These are phyloP conservation scores for Barypeithes pellucidus DNA, from an alignment of 2,888 invertebrate genomes.

Conservation along the genomic window DNA sequence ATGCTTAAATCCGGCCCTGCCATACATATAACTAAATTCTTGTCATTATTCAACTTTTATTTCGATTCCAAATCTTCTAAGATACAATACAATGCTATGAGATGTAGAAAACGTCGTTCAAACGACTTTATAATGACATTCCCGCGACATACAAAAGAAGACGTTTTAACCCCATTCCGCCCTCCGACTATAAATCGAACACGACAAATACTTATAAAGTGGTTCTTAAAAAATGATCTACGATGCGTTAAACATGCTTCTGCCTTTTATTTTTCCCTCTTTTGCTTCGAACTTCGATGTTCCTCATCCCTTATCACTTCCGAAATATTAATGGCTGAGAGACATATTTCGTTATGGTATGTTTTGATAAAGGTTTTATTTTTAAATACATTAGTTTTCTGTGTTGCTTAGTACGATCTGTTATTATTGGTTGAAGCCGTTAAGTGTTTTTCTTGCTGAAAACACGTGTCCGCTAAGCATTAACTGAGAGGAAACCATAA, in stretches of 20 bases:
- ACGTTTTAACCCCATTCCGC: slow-evolving; percentile 35
- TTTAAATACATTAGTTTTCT: slow-evolving; percentile 12
- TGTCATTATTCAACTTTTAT: background rate
- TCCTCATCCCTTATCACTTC: slow-evolving; percentile 31
- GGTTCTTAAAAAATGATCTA: slow-evolving; percentile 45
- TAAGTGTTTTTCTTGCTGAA: too few relatives aligned
- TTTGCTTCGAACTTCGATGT: slow-evolving; percentile 21
- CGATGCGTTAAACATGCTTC: slow-evolving; percentile 39
- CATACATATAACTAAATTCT: too few relatives aligned
- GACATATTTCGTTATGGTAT: slow-evolving; percentile 17
- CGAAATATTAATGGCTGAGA: slow-evolving; percentile 38
- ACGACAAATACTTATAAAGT: slow-evolving; percentile 44
- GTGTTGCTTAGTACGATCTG: too few relatives aligned
- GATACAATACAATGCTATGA: too few relatives aligned
- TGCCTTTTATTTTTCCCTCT: slow-evolving; percentile 35
- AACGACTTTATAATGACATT: slow-evolving; percentile 33
- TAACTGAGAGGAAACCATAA: too few relatives aligned
- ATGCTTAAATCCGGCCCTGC: too few relatives aligned
- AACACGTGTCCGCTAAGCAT: too few relatives aligned
- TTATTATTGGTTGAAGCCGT: too few relatives aligned
- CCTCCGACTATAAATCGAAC: slow-evolving; percentile 34
- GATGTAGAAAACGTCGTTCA: background rate
- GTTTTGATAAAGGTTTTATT: slow-evolving; percentile 13
- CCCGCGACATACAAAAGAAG: slow-evolving; percentile 24
- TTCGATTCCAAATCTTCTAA: too few relatives aligned